phyloP scores from a whole-genome alignment of 2,797 vertebrate genomes.

The Coracias cyanogaster region DNA sequence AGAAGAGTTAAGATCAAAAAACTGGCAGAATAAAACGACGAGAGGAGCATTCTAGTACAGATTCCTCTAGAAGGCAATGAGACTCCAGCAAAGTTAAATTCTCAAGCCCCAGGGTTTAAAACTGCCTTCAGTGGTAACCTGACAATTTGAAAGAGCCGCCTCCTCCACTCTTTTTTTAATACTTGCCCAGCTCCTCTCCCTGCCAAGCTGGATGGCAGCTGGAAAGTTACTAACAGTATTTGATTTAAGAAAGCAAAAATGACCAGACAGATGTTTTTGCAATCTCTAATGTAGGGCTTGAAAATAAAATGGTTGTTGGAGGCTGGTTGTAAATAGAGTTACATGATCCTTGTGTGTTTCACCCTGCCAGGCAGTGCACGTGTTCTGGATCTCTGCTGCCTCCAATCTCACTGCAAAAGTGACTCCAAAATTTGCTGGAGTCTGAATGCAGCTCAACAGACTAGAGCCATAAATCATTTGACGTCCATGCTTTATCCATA shows the following conservation, averaged over 20 bases:
- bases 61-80: neutral
- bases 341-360: slow-evolving; percentile 39
- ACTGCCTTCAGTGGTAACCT: neutral
- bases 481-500: neutral
- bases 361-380: neutral
- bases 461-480: neutral
- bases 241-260: slow-evolving; percentile 25
- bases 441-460: slow-evolving; percentile 12
- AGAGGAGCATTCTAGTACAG: neutral
- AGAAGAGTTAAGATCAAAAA: neutral
- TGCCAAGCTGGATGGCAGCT: neutral
- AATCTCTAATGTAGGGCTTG: neutral
- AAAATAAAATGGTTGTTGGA: slow-evolving; percentile 42
- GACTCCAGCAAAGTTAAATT: neutral
- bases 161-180: neutral
- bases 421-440: slow-evolving; percentile 16
- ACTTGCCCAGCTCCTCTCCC: neutral
- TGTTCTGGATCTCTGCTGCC: slow-evolving; percentile 30
- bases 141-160: neutral
- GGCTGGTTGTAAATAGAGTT: slow-evolving; percentile 51
- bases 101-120: neutral
- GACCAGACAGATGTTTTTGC: slow-evolving; percentile 39
- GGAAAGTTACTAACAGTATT: neutral
- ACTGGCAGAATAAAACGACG: neutral
- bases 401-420: slow-evolving; percentile 25